phyloP scores from a whole-genome alignment of 2,888 invertebrate genomes.

The Malthinus seriepunctatus region DNA sequence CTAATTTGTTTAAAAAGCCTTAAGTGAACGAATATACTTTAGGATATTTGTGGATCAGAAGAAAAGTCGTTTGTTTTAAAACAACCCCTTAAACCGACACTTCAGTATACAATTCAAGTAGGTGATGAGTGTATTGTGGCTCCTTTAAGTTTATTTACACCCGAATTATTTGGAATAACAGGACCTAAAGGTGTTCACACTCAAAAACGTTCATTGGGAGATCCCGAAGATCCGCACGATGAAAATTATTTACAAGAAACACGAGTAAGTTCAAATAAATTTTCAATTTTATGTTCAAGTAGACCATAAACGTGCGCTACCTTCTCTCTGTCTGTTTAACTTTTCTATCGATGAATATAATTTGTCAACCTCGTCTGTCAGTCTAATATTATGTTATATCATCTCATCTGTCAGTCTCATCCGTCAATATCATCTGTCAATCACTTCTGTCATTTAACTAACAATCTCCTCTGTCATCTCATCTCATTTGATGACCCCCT shows the following conservation, averaged over 20 bases:
- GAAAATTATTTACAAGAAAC: conserved; percentile 90
- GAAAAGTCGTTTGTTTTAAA: conserved; percentile 78
- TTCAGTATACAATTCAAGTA: conserved; percentile 77
- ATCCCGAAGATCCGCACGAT: conserved; percentile 93
- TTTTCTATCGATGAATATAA: no score
- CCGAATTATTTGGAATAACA: conserved; percentile 85
- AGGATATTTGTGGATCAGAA: conserved; percentile 85
- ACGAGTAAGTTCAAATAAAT: conserved; percentile 58
- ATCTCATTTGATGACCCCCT: no score
- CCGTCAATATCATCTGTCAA: no score
- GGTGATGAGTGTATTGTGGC: conserved; percentile 94
- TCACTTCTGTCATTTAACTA: no score
- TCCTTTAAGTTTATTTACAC: conserved; percentile 85
- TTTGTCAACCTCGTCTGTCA: no score
- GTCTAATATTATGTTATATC: no score
- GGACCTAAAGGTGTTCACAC: conserved; percentile 74
- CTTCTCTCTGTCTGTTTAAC: no score
- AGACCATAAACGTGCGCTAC: no score
- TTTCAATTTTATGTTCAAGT: not conserved
- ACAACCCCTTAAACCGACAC: conserved; percentile 68
- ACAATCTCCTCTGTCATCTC: no score
- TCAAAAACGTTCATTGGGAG: conserved; percentile 71
- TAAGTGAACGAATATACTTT: no score
- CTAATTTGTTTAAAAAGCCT: conserved; percentile 9
- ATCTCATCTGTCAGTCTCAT: no score